phyloP scores from a whole-genome alignment of 2,797 vertebrate species.

The Denticeps clupeoides region DNA sequence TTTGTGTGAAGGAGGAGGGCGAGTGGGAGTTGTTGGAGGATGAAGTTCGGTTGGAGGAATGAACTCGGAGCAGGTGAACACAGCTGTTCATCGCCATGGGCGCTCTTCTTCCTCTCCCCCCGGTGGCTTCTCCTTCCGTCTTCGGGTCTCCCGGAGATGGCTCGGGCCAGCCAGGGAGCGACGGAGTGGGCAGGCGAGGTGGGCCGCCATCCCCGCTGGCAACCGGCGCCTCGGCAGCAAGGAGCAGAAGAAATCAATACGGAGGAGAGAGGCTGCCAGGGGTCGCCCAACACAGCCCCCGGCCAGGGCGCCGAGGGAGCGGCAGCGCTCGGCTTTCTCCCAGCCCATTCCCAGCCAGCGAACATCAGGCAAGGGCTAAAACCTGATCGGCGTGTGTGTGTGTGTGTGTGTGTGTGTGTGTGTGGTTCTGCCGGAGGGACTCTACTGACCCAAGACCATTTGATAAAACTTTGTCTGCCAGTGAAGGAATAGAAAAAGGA shows the following conservation, averaged over 20 bases:
- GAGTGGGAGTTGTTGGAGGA: constrained; percentile 36
- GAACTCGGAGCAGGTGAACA: constrained; percentile 65
- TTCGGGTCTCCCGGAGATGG: constrained; percentile 49
- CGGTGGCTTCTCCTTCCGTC: constrained; percentile 38
- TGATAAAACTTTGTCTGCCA: constrained; percentile 63
- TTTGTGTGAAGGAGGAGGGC: constrained; percentile 48
- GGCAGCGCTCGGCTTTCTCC: constrained; percentile 34
- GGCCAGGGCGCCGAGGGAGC: constrained; percentile 57
- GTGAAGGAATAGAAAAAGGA: constrained; percentile 46
- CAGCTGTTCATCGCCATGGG: constrained; percentile 68
- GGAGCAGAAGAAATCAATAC: constrained; percentile 68
- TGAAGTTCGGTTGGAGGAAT: constrained; percentile 48
- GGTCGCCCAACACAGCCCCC: constrained; percentile 62
- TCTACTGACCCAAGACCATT: constrained; percentile 49
- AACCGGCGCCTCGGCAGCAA: constrained; percentile 50
- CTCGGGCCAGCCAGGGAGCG: constrained; percentile 56
- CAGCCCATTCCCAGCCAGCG: constrained; percentile 39
- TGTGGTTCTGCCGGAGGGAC: constrained; percentile 59
- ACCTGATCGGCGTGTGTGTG: constrained; percentile 25
- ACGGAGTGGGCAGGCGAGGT: constrained; percentile 63
- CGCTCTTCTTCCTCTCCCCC: constrained; percentile 56
- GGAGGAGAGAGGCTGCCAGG: constrained; percentile 65
- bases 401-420: constrained; percentile 25
- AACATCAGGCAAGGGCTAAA: constrained; percentile 47
- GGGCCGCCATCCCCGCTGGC: constrained; percentile 60